phyloP scores from a whole-genome alignment of 2,797 vertebrate genomes.

The Furcifer pardalis region DNA sequence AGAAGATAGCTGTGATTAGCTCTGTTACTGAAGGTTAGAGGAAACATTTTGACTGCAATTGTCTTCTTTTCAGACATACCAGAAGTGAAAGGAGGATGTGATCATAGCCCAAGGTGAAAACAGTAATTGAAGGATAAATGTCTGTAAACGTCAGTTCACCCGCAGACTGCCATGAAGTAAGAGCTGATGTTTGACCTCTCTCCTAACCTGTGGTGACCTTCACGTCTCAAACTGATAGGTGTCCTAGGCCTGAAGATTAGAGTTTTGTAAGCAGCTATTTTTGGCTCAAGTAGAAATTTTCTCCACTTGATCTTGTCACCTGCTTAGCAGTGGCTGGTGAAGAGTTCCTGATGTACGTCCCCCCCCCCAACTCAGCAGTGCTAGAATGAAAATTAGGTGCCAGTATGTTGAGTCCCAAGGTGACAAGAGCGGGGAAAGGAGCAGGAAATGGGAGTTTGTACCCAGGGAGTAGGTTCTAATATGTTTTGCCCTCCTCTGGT shows the following conservation, averaged over 20 bases:
- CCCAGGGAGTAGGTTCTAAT: conserved; percentile 1
- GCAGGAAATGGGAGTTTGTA: conserved; percentile 6
- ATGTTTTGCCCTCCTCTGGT: not conserved
- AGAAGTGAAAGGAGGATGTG: not conserved
- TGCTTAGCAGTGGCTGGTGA: conserved; percentile 34
- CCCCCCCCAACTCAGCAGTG: not conserved
- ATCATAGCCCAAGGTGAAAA: not conserved
- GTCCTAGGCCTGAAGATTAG: not conserved
- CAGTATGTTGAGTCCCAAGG: conserved; percentile 7
- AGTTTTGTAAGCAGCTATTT: conserved; percentile 15
- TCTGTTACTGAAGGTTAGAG: not conserved
- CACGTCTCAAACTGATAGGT: not conserved
- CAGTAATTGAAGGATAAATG: no score
- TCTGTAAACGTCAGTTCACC: not conserved
- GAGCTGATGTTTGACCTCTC: not conserved
- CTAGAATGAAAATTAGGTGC: conserved; percentile 3
- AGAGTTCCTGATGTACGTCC: conserved; percentile 32
- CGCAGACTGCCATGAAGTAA: not conserved
- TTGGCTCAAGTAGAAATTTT: conserved; percentile 1
- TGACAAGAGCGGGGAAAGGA: conserved; percentile 2
- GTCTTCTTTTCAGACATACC: not conserved
- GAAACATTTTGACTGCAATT: not conserved
- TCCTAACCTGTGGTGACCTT: conserved; percentile 8
- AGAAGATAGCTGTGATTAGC: not conserved
- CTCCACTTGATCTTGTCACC: conserved; percentile 17